A percentile compares a stretch with the other conserved stretches of the same genome.
Evolutionary conservation across 2,113 vertebrate genomes (phyloP).

Genomic region (Daphoenositta chrysoptera): DNA sequence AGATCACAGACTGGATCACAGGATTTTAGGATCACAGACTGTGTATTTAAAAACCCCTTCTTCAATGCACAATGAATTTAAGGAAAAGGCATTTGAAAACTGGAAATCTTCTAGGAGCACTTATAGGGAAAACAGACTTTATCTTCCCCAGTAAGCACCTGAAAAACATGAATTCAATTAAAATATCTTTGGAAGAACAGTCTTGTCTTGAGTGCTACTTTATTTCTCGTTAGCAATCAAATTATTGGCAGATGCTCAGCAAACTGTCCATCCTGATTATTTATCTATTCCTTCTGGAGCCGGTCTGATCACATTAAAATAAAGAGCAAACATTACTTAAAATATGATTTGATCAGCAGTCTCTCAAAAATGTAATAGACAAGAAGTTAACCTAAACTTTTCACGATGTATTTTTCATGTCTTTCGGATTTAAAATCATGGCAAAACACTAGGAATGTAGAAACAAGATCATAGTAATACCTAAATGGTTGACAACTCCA

Average conservation of each 20-base stretch:
- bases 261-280: not conserved
- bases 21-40: not conserved
- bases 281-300: not conserved
- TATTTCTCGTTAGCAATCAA: not conserved
- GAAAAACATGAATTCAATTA: not conserved
- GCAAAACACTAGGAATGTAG: not conserved
- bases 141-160: not conserved
- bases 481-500: not conserved
- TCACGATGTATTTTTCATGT: not conserved
- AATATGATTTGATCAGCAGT: not conserved
- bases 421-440: not conserved
- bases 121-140: not conserved
- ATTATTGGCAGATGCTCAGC: not conserved
- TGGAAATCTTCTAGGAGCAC: not conserved
- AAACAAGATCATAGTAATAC: not conserved
- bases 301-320: not conserved
- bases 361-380: not conserved
- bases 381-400: not conserved
- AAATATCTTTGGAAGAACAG: not conserved
- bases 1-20: no score
- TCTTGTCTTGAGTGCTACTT: not conserved
- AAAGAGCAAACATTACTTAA: not conserved
- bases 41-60: fast-evolving
- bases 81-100: not conserved
- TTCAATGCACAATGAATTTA: not conserved